phyloP scores from a whole-genome alignment of 2,113 vertebrate genomes.

The Erythrolamprus reginae region DNA sequence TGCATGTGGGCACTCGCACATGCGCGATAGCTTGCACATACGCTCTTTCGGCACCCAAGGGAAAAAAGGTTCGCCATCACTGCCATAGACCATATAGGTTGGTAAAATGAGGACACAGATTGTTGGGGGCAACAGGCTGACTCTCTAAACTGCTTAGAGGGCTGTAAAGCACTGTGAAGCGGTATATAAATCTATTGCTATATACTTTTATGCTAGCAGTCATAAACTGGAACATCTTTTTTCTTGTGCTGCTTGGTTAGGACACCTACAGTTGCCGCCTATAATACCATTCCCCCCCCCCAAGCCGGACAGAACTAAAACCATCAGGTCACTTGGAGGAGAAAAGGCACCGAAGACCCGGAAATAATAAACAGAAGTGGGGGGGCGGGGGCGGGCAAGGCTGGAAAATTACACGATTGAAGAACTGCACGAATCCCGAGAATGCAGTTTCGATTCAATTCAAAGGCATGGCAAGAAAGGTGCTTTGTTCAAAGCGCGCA shows the following conservation, averaged over 20 bases:
- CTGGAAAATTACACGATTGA: neutral
- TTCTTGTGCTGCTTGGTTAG: slow-evolving; percentile 5
- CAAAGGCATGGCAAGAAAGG: neutral
- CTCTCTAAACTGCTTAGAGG: too few species aligned
- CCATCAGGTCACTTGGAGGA: neutral
- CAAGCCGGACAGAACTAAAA: neutral
- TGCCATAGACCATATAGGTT: too few species aligned
- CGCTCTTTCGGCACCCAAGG: too few species aligned
- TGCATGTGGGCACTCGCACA: too few species aligned
- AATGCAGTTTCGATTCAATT: neutral
- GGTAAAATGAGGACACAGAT: too few species aligned
- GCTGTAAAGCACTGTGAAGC: too few species aligned
- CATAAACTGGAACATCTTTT: neutral
- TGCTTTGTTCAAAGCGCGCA: neutral
- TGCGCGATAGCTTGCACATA: too few species aligned
- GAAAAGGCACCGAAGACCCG: neutral
- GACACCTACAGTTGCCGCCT: slow-evolving; percentile 7
- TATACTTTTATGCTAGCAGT: neutral
- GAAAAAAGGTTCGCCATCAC: too few species aligned
- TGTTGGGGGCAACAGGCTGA: too few species aligned
- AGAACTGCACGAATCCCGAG: neutral
- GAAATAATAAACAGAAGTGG: too few species aligned
- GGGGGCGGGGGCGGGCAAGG: neutral
- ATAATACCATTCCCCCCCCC: neutral
- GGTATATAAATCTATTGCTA: too few species aligned